These are phyloP conservation scores for Isurus oxyrinchus DNA, from an alignment of 2,113 vertebrate species.

Conservation along the genomic window DNA sequence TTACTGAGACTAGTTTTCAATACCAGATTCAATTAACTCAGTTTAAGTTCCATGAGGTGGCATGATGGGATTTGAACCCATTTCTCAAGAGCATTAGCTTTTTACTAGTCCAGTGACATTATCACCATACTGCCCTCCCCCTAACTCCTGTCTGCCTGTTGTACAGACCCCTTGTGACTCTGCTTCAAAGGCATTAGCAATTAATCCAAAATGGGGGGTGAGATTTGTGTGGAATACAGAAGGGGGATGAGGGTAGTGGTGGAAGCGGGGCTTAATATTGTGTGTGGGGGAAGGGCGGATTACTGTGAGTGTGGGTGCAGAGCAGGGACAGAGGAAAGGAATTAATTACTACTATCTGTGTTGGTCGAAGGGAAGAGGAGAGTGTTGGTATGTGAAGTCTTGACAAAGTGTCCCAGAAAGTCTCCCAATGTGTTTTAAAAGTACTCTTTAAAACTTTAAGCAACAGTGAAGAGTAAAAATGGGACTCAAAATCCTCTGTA, in stretches of 20 bases:
- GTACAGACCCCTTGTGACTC: neutral
- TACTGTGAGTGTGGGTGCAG: no score
- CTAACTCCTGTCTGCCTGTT: no score
- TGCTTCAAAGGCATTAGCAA: neutral
- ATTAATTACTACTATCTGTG: neutral
- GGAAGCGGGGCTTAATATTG: neutral
- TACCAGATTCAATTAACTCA: no score
- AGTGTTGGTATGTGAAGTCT: neutral
- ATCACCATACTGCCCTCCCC: no score
- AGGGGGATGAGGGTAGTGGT: neutral
- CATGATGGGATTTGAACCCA: no score
- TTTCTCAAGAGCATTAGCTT: no score
- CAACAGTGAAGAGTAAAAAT: neutral
- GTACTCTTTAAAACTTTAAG: neutral
- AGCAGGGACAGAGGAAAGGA: neutral
- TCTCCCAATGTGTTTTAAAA: neutral
- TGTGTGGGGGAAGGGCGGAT: no score
- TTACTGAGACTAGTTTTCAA: no score
- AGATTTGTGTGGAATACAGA: no score
- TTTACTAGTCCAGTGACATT: no score
- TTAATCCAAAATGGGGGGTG: neutral
- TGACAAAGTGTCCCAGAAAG: neutral
- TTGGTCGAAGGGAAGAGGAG: no score
- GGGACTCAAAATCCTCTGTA: neutral
- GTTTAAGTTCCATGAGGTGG: no score